phyloP scores from a whole-genome alignment of 2,113 vertebrate genomes.

The Abramis brama region DNA sequence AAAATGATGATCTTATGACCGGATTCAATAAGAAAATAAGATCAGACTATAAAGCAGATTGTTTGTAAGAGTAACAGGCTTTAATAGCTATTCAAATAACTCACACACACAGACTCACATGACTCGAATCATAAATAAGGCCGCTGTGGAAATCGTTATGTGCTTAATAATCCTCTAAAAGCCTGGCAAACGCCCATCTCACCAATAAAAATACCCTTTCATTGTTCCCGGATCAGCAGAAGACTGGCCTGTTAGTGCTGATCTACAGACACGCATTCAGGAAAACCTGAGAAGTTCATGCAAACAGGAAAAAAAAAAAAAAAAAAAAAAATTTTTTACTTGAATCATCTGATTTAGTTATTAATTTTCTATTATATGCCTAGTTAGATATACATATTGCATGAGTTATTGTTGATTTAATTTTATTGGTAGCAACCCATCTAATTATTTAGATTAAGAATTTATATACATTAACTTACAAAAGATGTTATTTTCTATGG shows the following conservation, averaged over 20 bases:
- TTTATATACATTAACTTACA: background rate
- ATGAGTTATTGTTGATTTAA: background rate
- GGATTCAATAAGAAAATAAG: slow-evolving; percentile 1
- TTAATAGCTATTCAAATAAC: background rate
- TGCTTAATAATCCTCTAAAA: background rate
- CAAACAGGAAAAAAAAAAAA: background rate
- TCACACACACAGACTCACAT: background rate
- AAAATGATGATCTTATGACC: background rate
- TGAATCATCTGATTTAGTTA: no score
- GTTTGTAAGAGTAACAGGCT: background rate
- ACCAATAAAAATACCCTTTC: background rate
- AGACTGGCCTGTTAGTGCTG: background rate
- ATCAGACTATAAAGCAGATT: background rate
- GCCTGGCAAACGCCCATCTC: background rate
- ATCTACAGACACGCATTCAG: background rate
- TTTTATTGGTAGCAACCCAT: background rate
- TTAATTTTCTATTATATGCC: no score
- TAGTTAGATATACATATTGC: background rate
- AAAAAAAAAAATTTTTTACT: background rate
- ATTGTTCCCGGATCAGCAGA: background rate
- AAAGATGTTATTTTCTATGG: background rate
- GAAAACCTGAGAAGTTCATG: background rate
- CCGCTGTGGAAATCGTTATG: background rate
- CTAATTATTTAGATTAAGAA: background rate
- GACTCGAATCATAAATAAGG: background rate